A percentile compares a stretch with the other conserved stretches of the same genome.
These are phyloP conservation scores for Psephotus haematonotus DNA, from an alignment of 2,113 vertebrate genomes.

Conservation along the genomic window DNA sequence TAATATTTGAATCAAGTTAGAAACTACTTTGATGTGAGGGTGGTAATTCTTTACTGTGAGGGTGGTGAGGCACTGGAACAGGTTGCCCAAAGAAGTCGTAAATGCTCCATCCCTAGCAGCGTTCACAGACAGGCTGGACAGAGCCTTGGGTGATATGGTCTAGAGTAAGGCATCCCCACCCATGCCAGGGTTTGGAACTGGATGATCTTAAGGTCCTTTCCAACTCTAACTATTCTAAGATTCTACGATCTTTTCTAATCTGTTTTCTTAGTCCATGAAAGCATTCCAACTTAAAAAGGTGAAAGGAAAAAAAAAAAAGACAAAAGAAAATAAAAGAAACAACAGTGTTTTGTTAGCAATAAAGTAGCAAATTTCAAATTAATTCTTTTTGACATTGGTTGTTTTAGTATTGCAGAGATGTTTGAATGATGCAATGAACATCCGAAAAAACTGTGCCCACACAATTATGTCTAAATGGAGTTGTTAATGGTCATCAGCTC, in stretches of 20 bases:
- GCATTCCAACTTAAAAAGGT: neutral
- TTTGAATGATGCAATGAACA: neutral
- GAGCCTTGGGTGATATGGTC: neutral
- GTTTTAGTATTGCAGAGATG: neutral
- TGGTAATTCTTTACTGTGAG: neutral
- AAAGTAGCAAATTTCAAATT: neutral
- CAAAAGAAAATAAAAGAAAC: neutral
- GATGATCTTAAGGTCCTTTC: neutral
- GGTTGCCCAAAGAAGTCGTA: neutral
- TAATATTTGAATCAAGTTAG: neutral
- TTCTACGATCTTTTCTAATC: neutral
- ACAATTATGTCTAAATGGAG: neutral
- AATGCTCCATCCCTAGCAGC: neutral
- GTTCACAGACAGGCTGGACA: neutral
- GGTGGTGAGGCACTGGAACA: neutral
- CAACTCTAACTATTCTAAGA: neutral
- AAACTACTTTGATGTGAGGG: neutral
- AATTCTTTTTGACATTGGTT: neutral
- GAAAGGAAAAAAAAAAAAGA: neutral
- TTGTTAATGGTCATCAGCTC: neutral
- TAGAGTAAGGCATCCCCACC: neutral
- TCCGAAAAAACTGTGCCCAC: neutral
- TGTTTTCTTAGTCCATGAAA: neutral
- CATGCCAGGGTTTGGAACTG: neutral
- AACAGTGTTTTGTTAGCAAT: neutral